Base-by-base conservation (phyloP, 2,113 vertebrate species). In the Heliornis fulica region DNA sequence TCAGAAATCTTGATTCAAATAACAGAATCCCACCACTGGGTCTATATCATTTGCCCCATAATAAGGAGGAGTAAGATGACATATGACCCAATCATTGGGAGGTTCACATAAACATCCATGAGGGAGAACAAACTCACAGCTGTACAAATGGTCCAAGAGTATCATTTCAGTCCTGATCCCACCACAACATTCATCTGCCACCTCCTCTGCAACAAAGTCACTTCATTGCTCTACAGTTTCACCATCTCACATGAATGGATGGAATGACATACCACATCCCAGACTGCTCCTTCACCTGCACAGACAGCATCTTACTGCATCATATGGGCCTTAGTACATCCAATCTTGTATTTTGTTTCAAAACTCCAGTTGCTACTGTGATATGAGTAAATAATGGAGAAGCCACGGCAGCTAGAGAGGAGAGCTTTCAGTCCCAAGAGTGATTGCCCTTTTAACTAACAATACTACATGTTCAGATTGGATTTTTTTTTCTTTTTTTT, bases 381-480 rank as follows among this genome's bases (percentile, higher is more conserved):
- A 70, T 94, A 77, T 40, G 43, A 88, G 79, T 88, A 93, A 93
- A 90, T 86, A 83, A 94, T 45, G 15, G 34, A 90, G 84, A 92
- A 90, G n/a, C 54, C 50, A 81, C 1, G 1, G 32, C 57, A 71
- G 17, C 65, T 76, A 90, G 71, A 81, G 60, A 90, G n/a, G 25
- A 95, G 63, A 88, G 68, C 79, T 94, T 92, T 97, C 83, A 90
- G 71, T n/a, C 51, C 60, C 85, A 89, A 68, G 90, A 97, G 68
- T 71, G 83, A 94, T 51, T 87, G 56, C 15, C 40, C 83, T 92
- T 96, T 95, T 93, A 96, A 92, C 79, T 90, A 90, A 77, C 66
- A 77, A 93, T 41, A 83, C 23, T 78, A 28, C 54, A 83, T 65
- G 94, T 94, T 84, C 65, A 79, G 82, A 72, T 17, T 53, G 63